Conservation (phyloP, 2,888 invertebrate genomes). For the Cataglyphis albicans region DNA sequence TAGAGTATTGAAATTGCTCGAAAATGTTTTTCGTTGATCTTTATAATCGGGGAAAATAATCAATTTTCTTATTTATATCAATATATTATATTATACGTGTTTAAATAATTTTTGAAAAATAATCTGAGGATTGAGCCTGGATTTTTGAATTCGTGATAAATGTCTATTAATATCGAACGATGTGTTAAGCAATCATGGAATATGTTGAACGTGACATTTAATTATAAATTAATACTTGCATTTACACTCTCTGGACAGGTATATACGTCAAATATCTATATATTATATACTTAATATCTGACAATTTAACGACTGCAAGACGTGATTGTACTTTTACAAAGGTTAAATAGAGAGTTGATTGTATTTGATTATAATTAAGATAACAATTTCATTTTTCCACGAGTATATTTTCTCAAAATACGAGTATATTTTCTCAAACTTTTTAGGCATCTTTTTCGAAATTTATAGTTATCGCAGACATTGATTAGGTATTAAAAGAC, state of each 20-base stretch:
- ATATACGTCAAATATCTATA: constrained; percentile 25
- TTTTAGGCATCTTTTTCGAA: neutral
- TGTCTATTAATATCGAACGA: neutral
- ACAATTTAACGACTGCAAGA: constrained; percentile 18
- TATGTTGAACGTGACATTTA: constrained; percentile 37
- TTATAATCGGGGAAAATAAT: neutral
- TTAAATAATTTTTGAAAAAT: neutral
- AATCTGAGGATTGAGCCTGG: neutral
- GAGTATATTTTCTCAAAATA: neutral
- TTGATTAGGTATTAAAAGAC: neutral
- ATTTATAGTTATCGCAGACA: neutral
- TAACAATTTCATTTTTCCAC: neutral
- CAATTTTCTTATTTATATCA: neutral
- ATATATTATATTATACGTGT: neutral
- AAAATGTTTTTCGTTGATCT: neutral
- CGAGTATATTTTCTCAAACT: neutral
- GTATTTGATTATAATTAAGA: neutral
- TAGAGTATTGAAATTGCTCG: neutral
- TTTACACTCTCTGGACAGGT: neutral
- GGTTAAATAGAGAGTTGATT: constrained; percentile 2
- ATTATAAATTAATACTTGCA: constrained; percentile 26
- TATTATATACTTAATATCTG: constrained; percentile 34
- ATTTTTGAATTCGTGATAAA: neutral
- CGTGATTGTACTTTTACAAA: neutral
- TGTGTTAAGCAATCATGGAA: neutral